Base-by-base conservation (phyloP, 2,888 invertebrate genomes). In the Cerceris rybyensis region DNA sequence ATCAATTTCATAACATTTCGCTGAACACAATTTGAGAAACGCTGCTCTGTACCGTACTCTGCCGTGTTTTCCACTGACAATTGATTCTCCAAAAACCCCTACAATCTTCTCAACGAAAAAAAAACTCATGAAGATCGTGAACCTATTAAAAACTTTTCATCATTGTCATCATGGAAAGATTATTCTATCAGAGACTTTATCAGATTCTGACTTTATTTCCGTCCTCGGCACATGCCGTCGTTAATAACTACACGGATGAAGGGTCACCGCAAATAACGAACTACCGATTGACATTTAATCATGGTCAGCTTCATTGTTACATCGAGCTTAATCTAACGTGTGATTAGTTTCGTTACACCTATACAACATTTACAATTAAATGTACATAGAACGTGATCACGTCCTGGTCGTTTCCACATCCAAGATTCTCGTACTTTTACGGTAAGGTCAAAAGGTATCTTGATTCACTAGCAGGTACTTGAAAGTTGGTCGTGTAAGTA, bases 401-500 rank as follows among this genome's bases (percentile, higher is more conserved):
- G 57, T 64, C 17, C 9, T 46, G 6, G 46, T 28, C 14, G 65
- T 69, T 39, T 28, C 7, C n/a, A 52, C n/a, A 43, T 66, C 9
- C n/a, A 13, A n/a, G n/a, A 7, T 1, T 52, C 28, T 28, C 28
- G 4, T 28, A 28, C 11, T 46, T 67, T 77, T 82, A 91, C 17
- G 78, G 80, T 49, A 91, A 80, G 42, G 90, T 80, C 42, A 92
- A 76, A 14, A 92, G 82, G 82, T 83, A 92, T 77, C 91, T 89
- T 0, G 87, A 86, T 17, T 91, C 92, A 28, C 71, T 43, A 5
- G 86, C 81, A 2, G 88, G 89, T 0, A 83, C 65, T 52, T 88
- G 90, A 67, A 91, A 91, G 66, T 90, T 91, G 7, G 90, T 85
- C 5, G 88, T 86, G 80, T 88, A 91, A n/a, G 87, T 77, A 6